Percentiles rank a stretch among this genome's conserved stretches.
Conservation (phyloP, 2,888 invertebrate species). For the Euclidia mi region DNA sequence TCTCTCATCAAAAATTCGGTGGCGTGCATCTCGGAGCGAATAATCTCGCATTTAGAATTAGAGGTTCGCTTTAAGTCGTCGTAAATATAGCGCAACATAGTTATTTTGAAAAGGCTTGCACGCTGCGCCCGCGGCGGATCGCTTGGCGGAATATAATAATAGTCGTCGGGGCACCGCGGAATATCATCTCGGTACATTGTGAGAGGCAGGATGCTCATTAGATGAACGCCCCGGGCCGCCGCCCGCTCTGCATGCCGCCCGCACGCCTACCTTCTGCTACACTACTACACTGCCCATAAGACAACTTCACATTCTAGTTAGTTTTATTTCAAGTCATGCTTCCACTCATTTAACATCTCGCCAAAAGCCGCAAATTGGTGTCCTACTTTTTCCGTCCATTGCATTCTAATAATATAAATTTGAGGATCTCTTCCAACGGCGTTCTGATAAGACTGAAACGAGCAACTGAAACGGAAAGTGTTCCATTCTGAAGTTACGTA, state of each 20-base stretch:
- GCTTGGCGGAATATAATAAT: constrained; percentile 85
- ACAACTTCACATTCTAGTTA: constrained; percentile 71
- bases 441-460: constrained; percentile 52
- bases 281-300: constrained; percentile 48
- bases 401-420: constrained; percentile 51
- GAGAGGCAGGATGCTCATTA: constrained; percentile 89
- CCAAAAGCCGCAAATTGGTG: constrained; percentile 42
- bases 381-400: constrained; percentile 43
- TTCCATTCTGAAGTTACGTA: constrained; percentile 54
- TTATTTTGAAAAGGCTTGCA: constrained; percentile 83
- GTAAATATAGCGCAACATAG: constrained; percentile 74
- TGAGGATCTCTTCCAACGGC: constrained; percentile 46
- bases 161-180: constrained; percentile 81
- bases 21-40: constrained; percentile 40
- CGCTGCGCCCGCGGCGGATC: constrained; percentile 72
- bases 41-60: constrained; percentile 69
- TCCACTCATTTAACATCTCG: constrained; percentile 49
- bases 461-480: constrained; percentile 57
- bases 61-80: constrained; percentile 69
- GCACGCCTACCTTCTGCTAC: constrained; percentile 66
- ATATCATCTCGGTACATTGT: constrained; percentile 88
- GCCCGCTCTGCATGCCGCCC: constrained; percentile 56
- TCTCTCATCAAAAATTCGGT: constrained; percentile 23
- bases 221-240: constrained; percentile 82
- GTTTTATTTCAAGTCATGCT: constrained; percentile 59